Evolutionary conservation across 2,888 invertebrate genomes (phyloP).

Genomic region (Ornithoptera priamus): DNA sequence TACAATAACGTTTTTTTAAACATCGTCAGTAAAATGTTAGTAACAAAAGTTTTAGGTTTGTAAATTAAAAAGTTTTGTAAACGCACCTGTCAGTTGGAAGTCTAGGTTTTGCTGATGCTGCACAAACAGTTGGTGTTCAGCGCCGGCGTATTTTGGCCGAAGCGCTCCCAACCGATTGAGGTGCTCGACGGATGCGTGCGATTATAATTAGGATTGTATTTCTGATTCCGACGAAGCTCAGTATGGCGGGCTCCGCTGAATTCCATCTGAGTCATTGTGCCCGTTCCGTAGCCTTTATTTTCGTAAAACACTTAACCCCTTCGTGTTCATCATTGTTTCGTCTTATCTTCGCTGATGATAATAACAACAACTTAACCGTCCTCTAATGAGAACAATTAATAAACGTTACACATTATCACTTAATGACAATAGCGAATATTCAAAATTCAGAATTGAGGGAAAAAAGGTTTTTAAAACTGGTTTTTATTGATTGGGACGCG

Average conservation of each 20-base stretch:
- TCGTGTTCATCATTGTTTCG: slow-evolving; percentile 70
- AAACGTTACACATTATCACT: background rate
- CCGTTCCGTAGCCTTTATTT: slow-evolving; percentile 78
- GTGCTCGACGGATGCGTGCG: slow-evolving; percentile 77
- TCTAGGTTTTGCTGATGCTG: slow-evolving; percentile 9
- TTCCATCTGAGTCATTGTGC: slow-evolving; percentile 80
- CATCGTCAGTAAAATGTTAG: too few relatives aligned
- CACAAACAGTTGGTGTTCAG: slow-evolving; percentile 14
- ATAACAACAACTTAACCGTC: slow-evolving; percentile 35
- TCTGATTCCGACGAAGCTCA: slow-evolving; percentile 78
- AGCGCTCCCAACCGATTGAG: slow-evolving; percentile 71
- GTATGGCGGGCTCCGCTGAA: slow-evolving; percentile 75
- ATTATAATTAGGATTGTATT: slow-evolving; percentile 81
- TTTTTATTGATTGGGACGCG: background rate
- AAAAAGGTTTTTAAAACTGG: background rate
- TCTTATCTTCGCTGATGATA: slow-evolving; percentile 42
- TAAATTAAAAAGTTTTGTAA: slow-evolving; percentile 5
- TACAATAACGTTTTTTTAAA: too few relatives aligned
- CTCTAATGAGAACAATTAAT: slow-evolving; percentile 29
- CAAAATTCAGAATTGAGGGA: background rate
- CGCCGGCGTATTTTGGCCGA: slow-evolving; percentile 38
- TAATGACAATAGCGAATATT: slow-evolving; percentile 2
- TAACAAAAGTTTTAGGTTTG: background rate
- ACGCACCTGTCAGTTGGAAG: slow-evolving; percentile 15
- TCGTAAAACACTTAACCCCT: slow-evolving; percentile 75